Evolutionary conservation across 2,888 invertebrate species (phyloP), one percentile per base, ranked within the genome.

Genomic region (Auanema sp.): DNA sequence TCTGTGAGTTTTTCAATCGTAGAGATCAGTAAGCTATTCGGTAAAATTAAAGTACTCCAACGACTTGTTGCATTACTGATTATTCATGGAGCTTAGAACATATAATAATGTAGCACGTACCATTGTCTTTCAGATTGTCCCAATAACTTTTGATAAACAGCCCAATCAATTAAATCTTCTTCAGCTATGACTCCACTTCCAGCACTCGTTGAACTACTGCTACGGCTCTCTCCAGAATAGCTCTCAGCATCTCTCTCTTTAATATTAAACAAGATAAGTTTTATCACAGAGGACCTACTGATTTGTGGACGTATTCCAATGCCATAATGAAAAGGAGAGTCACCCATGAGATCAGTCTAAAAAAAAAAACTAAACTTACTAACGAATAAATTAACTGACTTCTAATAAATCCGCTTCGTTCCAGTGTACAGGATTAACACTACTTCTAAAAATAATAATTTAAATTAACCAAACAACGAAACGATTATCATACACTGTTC

Each of bases 1-100:
- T 60, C 60, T 14, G 18, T 23, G n/a, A 54, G 33, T 21, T 24
- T 16, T 14, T 60, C 60, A 14, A 60, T 16, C 6, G 52, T 60
- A 1, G 43, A 23, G 2, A 60, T 60, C n/a, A 60, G 24, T 11
- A 14, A 12, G 24, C 54, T 60, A 24, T 60, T 60, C 10, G 60
- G 60, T 1, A 60, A 33, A 53, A 41, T 16, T 16, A 33, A 42
- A 53, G 42, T 10, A 10, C 40, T 12, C 51, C 59, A 59, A 41
- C 52, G 24, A 11, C 25, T 23, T 24, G 24, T 16, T 3, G 47
- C 21, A 47, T 47, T 21, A 47, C 16, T 18, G 16, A 47, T 5
- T 6, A 47, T 18, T 43, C 43, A 47, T 47, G 21, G 5, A 43
- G 43, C 43, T 11, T n/a, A 11, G 11, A 43, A 12, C 43, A 43